Conservation (phyloP, 2,888 invertebrate genomes). For the Calameuta idolon region DNA sequence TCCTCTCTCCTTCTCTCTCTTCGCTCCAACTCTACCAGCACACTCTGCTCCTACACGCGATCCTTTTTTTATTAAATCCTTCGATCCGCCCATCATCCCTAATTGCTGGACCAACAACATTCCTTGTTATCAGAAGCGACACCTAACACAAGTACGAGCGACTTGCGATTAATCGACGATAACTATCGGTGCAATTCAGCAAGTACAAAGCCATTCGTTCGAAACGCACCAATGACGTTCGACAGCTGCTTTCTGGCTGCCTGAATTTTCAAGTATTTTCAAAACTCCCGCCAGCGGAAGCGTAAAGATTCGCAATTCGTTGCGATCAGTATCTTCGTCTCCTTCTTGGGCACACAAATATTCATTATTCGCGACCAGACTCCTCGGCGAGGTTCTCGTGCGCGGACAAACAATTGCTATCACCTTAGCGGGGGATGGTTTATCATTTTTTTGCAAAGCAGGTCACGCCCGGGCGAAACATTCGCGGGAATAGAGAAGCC, state of each 20-base stretch:
- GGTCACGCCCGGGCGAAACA: not conserved
- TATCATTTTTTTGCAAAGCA: not conserved
- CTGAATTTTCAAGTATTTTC: no score
- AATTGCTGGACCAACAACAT: not conserved
- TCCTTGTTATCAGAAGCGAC: not conserved
- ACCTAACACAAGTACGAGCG: no score
- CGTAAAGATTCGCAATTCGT: not conserved
- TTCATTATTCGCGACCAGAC: not conserved
- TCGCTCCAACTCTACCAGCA: not conserved
- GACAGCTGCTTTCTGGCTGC: no score
- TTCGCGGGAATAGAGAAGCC: not conserved
- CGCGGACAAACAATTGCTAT: not conserved
- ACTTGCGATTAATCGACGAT: not conserved
- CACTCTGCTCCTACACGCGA: not conserved
- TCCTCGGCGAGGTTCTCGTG: not conserved
- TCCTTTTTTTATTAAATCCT: not conserved
- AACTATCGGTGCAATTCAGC: not conserved
- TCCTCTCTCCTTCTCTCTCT: not conserved
- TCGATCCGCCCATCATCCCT: no score
- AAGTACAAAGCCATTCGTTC: not conserved
- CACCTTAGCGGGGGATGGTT: not conserved
- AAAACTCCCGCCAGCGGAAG: not conserved
- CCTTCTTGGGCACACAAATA: not conserved
- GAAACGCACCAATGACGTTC: not conserved
- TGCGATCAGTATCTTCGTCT: not conserved